A percentile compares a stretch with the other conserved stretches of the same genome.
phyloP scores from a whole-genome alignment of 2,113 vertebrate genomes.

The Athene noctua region DNA sequence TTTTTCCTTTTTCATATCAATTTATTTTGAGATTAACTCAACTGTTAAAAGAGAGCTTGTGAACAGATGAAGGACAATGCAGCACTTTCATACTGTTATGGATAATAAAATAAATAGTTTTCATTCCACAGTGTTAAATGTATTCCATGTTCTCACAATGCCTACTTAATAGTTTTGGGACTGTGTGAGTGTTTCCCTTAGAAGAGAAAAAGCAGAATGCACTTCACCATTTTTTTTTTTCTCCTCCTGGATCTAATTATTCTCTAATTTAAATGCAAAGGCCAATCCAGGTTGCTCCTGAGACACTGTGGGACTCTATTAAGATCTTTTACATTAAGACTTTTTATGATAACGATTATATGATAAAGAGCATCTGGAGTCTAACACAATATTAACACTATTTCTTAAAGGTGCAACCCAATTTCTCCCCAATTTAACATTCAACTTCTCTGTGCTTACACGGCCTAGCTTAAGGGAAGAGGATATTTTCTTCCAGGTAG shows the following conservation, averaged over 20 bases:
- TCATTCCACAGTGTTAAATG: neutral
- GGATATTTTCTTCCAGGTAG: neutral
- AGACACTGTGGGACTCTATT: conserved; percentile 61
- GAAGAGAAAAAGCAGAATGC: conserved; percentile 51
- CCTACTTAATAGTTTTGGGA: conserved; percentile 37
- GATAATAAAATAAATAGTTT: conserved; percentile 12
- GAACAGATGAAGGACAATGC: neutral
- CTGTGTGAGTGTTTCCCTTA: neutral
- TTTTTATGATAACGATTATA: conserved; percentile 76
- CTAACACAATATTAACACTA: conserved; percentile 55
- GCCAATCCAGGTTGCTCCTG: conserved; percentile 58
- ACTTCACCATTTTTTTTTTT: neutral
- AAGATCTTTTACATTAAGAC: conserved; percentile 67
- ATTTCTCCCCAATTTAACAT: conserved; percentile 20
- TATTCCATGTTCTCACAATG: conserved; percentile 39
- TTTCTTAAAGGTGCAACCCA: conserved; percentile 67
- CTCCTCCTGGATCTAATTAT: conserved; percentile 70
- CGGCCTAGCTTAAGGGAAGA: neutral
- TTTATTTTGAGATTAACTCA: neutral
- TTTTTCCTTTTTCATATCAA: neutral
- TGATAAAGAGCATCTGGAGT: conserved; percentile 77
- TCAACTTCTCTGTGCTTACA: neutral
- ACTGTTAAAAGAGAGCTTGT: neutral
- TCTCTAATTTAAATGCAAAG: conserved; percentile 77
- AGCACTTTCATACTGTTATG: neutral